Conservation (phyloP, 2,797 vertebrate species). For the Sebastes hubbsi region DNA sequence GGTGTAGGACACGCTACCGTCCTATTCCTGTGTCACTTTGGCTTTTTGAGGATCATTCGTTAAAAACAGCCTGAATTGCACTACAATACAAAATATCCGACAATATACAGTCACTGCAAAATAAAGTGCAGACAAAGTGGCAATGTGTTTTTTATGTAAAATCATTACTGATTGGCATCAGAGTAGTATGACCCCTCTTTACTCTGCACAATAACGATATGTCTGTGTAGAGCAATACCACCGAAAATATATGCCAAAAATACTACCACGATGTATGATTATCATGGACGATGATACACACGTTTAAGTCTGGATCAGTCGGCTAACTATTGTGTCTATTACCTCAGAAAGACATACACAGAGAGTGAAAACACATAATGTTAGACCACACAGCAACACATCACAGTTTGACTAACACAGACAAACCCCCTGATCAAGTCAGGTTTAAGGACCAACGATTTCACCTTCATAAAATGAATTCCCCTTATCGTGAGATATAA, state of each 20-base stretch:
- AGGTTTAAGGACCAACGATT: constrained; percentile 51
- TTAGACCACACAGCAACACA: constrained; percentile 59
- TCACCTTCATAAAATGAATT: constrained; percentile 30
- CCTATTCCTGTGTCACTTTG: constrained; percentile 69
- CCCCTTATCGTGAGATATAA: constrained; percentile 21
- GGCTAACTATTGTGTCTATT: constrained; percentile 37
- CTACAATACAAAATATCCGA: constrained; percentile 41
- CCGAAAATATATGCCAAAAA: constrained; percentile 28
- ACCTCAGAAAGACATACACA: constrained; percentile 50
- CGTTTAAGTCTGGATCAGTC: constrained; percentile 24
- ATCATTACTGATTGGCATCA: constrained; percentile 33
- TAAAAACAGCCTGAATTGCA: constrained; percentile 35
- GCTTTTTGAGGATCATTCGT: constrained; percentile 62
- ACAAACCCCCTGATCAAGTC: constrained; percentile 46
- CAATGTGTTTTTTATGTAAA: constrained; percentile 28
- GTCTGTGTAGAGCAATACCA: background rate
- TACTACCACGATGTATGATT: constrained; percentile 31
- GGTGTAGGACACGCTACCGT: constrained; percentile 41
- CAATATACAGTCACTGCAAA: constrained; percentile 56
- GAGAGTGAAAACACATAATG: constrained; percentile 55
- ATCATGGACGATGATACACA: constrained; percentile 49
- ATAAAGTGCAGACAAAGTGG: constrained; percentile 69
- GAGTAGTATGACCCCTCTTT: background rate
- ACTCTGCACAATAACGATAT: constrained; percentile 9
- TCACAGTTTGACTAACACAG: constrained; percentile 63